A percentile compares a stretch with the other conserved stretches of the same genome.
These are phyloP conservation scores for Trachelipus rathkii DNA, from an alignment of 1,140 invertebrate genomes.

Conservation along the genomic window DNA sequence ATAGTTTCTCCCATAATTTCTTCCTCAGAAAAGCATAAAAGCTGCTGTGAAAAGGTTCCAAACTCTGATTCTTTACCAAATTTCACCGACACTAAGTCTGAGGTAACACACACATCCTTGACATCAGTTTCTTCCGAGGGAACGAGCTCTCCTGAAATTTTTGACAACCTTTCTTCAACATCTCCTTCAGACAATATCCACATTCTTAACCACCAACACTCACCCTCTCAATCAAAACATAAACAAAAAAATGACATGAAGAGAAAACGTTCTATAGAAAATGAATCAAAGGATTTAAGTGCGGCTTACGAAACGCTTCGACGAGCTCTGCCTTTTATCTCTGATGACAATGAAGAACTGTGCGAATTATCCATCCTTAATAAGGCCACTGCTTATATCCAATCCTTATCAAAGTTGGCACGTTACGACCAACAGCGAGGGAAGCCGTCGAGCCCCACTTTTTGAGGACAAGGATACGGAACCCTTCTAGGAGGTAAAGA, in stretches of 20 bases:
- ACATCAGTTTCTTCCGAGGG: slow-evolving; percentile 5
- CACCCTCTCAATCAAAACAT: slow-evolving; percentile 40
- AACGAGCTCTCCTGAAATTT: slow-evolving; percentile 26
- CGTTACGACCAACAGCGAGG: slow-evolving; percentile 60
- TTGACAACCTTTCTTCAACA: neutral
- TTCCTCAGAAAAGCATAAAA: slow-evolving; percentile 1
- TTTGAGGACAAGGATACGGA: slow-evolving; percentile 62
- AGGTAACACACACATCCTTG: slow-evolving; percentile 19
- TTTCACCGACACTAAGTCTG: neutral
- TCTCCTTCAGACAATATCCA: slow-evolving; percentile 19
- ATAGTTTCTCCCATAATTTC: neutral
- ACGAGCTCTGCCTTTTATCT: slow-evolving; percentile 78
- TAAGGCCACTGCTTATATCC: slow-evolving; percentile 85
- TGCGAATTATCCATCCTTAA: slow-evolving; percentile 85
- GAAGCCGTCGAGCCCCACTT: slow-evolving; percentile 54
- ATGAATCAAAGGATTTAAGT: slow-evolving; percentile 85
- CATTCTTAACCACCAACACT: slow-evolving; percentile 33
- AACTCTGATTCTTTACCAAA: slow-evolving; percentile 43
- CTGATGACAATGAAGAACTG: slow-evolving; percentile 86
- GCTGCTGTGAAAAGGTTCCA: slow-evolving; percentile 36
- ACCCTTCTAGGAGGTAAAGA: slow-evolving; percentile 78
- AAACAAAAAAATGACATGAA: slow-evolving; percentile 91
- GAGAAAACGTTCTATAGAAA: slow-evolving; percentile 80
- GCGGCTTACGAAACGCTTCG: slow-evolving; percentile 87
- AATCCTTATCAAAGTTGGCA: slow-evolving; percentile 69